Percentiles rank a stretch among this genome's conserved stretches.
Conservation (phyloP, 2,113 vertebrate genomes). For the Mobula hypostoma region DNA sequence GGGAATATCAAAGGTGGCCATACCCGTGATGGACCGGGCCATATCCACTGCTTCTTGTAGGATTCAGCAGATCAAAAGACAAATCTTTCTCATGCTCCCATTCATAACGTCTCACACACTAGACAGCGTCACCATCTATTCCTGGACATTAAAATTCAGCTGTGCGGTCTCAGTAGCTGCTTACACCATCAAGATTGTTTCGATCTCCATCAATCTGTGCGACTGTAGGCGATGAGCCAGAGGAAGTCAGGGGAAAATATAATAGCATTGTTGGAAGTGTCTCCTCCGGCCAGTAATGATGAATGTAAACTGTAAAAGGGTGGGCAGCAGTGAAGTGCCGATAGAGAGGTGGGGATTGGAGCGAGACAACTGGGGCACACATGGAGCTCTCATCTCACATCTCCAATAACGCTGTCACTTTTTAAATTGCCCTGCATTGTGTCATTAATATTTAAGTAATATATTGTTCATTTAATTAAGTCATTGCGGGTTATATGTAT, state of each 20-base stretch:
- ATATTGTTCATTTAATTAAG: too few species aligned
- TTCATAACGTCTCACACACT: not conserved
- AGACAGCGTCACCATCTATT: not conserved
- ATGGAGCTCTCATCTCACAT: not conserved
- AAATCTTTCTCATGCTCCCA: not conserved
- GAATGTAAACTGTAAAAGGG: not conserved
- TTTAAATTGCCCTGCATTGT: too few species aligned
- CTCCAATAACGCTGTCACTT: too few species aligned
- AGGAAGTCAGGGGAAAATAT: not conserved
- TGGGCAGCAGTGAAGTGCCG: not conserved
- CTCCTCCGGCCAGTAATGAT: not conserved
- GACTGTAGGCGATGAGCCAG: not conserved
- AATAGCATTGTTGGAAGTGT: not conserved
- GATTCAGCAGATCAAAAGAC: not conserved
- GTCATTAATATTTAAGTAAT: too few species aligned
- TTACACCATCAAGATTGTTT: not conserved
- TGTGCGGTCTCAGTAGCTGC: not conserved
- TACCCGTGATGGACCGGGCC: too few species aligned
- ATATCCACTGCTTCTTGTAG: too few species aligned
- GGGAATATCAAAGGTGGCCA: too few species aligned
- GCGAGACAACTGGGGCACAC: too few species aligned
- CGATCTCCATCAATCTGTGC: not conserved
- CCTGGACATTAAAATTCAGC: not conserved
- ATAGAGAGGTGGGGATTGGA: not conserved
- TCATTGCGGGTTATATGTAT: too few species aligned